A percentile compares a stretch with the other conserved stretches of the same genome.
Evolutionary conservation across 1,140 invertebrate genomes (phyloP).

Genomic region (Alviniconcha marisindica): DNA sequence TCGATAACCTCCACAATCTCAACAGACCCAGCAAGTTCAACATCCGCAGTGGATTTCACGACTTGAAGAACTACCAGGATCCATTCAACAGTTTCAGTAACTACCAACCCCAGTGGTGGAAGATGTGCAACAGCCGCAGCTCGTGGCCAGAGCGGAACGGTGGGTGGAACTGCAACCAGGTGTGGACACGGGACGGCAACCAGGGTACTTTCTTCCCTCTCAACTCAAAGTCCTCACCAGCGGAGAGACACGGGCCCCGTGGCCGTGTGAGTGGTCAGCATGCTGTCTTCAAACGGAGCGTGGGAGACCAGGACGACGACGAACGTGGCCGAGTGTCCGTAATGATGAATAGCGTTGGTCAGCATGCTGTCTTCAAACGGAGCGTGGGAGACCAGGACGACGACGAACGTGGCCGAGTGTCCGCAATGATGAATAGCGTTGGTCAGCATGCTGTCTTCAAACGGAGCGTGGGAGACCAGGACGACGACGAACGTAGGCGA

Average conservation of each 20-base stretch:
- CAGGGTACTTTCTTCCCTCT: neutral
- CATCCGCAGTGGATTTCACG: too few relatives aligned
- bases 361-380: neutral
- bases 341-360: neutral
- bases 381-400: neutral
- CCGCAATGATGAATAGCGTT: constrained; percentile 29
- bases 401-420: neutral
- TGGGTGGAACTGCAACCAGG: neutral
- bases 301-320: neutral
- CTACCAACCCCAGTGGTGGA: neutral
- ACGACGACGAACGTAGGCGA: neutral
- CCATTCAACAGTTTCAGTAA: neutral
- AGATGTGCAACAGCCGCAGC: neutral
- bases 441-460: neutral
- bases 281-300: neutral
- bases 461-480: neutral
- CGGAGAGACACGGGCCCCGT: too few relatives aligned
- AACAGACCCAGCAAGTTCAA: too few relatives aligned
- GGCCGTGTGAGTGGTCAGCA: neutral
- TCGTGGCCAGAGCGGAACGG: neutral
- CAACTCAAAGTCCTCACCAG: neutral
- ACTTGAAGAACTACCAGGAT: too few relatives aligned
- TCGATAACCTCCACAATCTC: too few relatives aligned
- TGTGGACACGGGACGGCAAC: neutral
- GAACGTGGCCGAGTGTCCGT: neutral